These are phyloP conservation scores for Psilopogon haemacephalus DNA, from an alignment of 2,113 vertebrate genomes.

Conservation along the genomic window DNA sequence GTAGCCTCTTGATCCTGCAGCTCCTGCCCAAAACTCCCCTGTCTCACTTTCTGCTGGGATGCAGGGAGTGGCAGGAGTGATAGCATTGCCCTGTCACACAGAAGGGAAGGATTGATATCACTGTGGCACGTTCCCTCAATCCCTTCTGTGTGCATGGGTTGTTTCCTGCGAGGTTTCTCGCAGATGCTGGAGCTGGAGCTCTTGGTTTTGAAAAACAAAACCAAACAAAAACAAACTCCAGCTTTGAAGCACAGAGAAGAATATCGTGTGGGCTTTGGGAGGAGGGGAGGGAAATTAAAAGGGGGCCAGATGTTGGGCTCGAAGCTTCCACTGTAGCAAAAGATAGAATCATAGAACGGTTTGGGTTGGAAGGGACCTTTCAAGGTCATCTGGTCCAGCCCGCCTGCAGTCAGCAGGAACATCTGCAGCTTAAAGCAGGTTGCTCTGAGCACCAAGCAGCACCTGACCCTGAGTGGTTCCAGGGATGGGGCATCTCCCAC, in stretches of 20 bases:
- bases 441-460: too few relatives aligned
- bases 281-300: background rate
- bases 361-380: background rate
- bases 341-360: background rate
- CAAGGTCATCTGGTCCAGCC: background rate
- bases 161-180: slow-evolving; percentile 10
- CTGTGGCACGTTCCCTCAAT: background rate
- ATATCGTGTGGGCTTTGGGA: slow-evolving; percentile 15
- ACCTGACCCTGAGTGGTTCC: too few relatives aligned
- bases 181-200: slow-evolving; percentile 31
- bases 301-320: background rate
- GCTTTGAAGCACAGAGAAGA: slow-evolving; percentile 29
- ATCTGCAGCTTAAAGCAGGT: background rate
- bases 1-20: background rate
- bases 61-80: background rate
- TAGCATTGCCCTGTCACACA: rapidly evolving
- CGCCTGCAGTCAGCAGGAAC: background rate
- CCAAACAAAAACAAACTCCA: slow-evolving; percentile 43
- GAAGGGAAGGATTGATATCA: slow-evolving; percentile 34
- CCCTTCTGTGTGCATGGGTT: background rate
- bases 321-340: background rate
- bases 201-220: slow-evolving; percentile 1
- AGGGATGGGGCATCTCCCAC: background rate
- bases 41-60: background rate
- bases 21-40: background rate